A percentile compares a stretch with the other conserved stretches of the same genome.
Conservation (phyloP, 2,888 invertebrate species). For the Strigamia crassipes region DNA sequence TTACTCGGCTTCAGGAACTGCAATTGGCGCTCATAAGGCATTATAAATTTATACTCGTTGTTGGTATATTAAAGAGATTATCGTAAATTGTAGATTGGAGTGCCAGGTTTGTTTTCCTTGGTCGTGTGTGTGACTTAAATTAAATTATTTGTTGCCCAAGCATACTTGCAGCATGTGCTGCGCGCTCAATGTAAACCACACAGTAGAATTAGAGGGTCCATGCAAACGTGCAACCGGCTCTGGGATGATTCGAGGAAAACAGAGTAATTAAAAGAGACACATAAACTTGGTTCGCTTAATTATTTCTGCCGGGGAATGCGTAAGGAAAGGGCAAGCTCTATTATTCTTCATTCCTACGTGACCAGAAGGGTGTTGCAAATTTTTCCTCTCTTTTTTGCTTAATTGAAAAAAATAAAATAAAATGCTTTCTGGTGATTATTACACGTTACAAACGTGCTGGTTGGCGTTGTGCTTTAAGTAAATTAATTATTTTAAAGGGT, state of each 20-base stretch:
- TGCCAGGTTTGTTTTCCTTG: neutral
- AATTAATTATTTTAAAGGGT: no score
- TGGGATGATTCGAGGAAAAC: constrained; percentile 6
- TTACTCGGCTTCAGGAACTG: neutral
- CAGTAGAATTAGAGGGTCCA: neutral
- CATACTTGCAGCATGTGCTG: neutral
- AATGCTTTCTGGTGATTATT: no score
- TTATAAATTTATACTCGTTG: neutral
- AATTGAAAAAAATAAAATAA: neutral
- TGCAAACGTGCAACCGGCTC: neutral
- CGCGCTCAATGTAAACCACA: neutral
- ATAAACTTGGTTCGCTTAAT: constrained; percentile 12
- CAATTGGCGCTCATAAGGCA: neutral
- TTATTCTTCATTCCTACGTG: constrained; percentile 17
- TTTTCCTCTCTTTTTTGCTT: neutral
- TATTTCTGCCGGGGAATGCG: neutral
- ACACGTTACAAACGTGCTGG: no score
- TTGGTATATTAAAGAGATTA: neutral
- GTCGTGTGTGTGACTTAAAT: neutral
- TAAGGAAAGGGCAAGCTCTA: neutral
- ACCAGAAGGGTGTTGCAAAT: neutral
- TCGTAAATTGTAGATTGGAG: neutral
- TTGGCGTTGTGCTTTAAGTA: no score
- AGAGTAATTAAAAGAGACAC: constrained; percentile 11
- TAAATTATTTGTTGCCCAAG: neutral